Conservation (phyloP, 2,888 invertebrate genomes). For the Hydriomena furcata region DNA sequence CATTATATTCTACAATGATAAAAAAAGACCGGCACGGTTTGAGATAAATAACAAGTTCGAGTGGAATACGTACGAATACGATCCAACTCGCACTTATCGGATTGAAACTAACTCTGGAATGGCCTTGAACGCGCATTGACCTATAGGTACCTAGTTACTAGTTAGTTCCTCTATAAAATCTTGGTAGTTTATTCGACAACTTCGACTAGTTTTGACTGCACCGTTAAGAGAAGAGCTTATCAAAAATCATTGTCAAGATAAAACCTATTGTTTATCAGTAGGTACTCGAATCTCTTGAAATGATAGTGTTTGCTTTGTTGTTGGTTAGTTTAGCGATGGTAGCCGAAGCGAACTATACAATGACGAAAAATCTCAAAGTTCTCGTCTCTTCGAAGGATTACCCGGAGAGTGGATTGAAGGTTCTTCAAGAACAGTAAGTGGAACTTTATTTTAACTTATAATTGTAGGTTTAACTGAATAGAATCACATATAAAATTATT, state of each 20-base stretch:
- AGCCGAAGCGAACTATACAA: constrained; percentile 47
- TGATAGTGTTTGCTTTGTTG: constrained; percentile 18
- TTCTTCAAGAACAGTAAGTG: constrained; percentile 86
- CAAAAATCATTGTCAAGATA: constrained; percentile 12
- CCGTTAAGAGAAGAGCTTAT: constrained; percentile 5
- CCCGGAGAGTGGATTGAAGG: constrained; percentile 85
- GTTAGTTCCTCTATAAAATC: neutral
- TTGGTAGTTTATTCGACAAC: neutral
- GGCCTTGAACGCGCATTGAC: constrained; percentile 22
- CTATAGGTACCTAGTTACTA: neutral
- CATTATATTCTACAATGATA: no score
- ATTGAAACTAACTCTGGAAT: neutral
- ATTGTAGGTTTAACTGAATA: neutral
- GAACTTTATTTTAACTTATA: constrained; percentile 3
- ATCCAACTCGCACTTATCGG: constrained; percentile 5
- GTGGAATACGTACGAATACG: neutral
- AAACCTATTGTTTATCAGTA: constrained; percentile 3
- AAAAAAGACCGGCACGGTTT: no score
- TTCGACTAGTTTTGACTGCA: neutral
- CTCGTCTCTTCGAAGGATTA: constrained; percentile 88
- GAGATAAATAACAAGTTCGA: no score
- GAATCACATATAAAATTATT: no score
- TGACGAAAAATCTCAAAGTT: constrained; percentile 83
- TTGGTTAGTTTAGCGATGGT: constrained; percentile 45
- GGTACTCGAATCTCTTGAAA: constrained; percentile 3